phyloP scores from a whole-genome alignment of 2,888 invertebrate species.

The Taphrorychus bicolor region DNA sequence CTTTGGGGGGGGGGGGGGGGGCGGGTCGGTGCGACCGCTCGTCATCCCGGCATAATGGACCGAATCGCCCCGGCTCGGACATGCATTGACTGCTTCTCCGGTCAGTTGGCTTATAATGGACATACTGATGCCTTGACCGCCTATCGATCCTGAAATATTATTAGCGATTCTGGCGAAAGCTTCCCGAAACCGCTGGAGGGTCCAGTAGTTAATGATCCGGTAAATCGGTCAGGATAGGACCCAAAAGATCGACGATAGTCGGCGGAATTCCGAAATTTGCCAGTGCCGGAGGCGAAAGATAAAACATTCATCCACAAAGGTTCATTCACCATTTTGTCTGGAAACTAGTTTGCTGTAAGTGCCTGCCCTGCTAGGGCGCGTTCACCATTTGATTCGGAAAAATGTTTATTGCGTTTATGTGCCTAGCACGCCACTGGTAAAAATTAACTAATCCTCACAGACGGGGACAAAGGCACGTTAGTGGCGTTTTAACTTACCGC shows the following conservation, averaged over 20 bases:
- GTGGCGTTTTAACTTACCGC: background rate
- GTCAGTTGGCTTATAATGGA: slow-evolving; percentile 36
- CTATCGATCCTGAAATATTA: slow-evolving; percentile 39
- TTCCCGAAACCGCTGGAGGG: slow-evolving; percentile 22
- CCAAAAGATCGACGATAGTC: slow-evolving; percentile 38
- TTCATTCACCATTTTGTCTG: slow-evolving; percentile 3
- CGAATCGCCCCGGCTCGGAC: slow-evolving; percentile 1
- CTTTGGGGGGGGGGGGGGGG: too few relatives aligned
- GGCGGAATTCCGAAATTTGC: slow-evolving; percentile 33
- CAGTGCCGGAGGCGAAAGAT: slow-evolving; percentile 7
- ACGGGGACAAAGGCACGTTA: background rate
- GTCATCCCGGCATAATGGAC: slow-evolving; percentile 6
- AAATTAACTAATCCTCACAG: background rate
- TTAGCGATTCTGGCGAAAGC: slow-evolving; percentile 32
- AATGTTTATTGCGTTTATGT: background rate
- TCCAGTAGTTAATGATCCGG: slow-evolving; percentile 37
- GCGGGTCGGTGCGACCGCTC: too few relatives aligned
- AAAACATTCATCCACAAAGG: background rate
- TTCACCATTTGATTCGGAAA: background rate
- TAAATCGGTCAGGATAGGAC: slow-evolving; percentile 35
- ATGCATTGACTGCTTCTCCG: slow-evolving; percentile 27
- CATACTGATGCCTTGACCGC: slow-evolving; percentile 30
- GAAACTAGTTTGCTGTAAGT: background rate
- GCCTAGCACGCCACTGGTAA: background rate
- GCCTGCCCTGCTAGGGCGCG: background rate